Evolutionary conservation across 2,113 vertebrate genomes (phyloP).

Genomic region (Zootoca vivipara): DNA sequence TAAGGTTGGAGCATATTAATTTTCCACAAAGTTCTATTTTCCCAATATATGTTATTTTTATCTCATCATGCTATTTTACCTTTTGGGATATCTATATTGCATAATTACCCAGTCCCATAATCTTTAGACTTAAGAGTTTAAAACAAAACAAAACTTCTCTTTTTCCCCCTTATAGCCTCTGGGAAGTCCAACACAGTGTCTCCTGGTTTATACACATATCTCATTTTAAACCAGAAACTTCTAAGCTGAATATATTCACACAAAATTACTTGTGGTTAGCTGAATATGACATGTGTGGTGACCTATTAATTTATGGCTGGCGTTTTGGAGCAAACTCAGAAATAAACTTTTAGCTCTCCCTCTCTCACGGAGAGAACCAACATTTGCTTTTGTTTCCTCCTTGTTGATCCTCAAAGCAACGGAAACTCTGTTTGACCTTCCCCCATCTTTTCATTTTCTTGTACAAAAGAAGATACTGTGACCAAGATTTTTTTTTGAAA

Average conservation of each 20-base stretch:
- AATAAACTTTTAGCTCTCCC: constrained; percentile 58
- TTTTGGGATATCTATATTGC: no score
- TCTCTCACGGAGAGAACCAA: constrained; percentile 43
- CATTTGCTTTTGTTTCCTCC: constrained; percentile 61
- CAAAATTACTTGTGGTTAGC: constrained; percentile 49
- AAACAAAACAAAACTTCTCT: no score
- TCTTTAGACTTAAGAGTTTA: no score
- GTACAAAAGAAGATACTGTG: not conserved
- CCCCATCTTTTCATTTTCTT: constrained; percentile 54
- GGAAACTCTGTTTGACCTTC: constrained; percentile 40
- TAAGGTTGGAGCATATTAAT: no score
- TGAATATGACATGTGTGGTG: constrained; percentile 54
- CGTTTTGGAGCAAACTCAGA: constrained; percentile 62
- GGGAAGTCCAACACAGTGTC: not conserved
- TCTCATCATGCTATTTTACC: no score
- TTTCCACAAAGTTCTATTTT: no score
- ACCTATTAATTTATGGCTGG: constrained; percentile 61
- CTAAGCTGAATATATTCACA: constrained; percentile 17
- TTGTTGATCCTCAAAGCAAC: constrained; percentile 55
- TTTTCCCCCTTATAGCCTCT: not conserved
- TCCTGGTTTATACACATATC: not conserved
- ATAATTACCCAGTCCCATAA: no score
- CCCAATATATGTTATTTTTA: no score
- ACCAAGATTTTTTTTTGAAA: constrained; percentile 26
- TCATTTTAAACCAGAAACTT: constrained; percentile 43